Evolutionary conservation across 64 coral and sea anemone species (phyloP).

Genomic region (Platygyra sinensis): DNA sequence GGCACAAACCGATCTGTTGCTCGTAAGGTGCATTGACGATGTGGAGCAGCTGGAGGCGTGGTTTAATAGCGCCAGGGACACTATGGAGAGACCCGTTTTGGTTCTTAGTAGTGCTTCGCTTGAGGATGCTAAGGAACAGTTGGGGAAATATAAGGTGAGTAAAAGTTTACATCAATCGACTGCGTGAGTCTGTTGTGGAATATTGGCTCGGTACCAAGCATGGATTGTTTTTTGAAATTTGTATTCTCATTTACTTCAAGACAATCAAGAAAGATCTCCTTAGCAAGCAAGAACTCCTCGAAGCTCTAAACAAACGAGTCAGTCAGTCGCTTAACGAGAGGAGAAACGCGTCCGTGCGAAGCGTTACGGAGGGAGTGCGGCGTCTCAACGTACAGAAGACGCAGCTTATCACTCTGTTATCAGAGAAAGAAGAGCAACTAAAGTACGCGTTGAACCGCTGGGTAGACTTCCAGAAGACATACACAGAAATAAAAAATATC

Average conservation of each 20-base stretch:
- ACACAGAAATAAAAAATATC: constrained; percentile 75
- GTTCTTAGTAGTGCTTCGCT: constrained; percentile 64
- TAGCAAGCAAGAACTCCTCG: constrained; percentile 28
- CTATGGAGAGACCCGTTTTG: constrained; percentile 54
- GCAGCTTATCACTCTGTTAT: constrained; percentile 47
- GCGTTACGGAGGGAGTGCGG: constrained; percentile 45
- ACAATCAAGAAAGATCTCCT: constrained; percentile 60
- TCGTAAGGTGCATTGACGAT: constrained; percentile 51
- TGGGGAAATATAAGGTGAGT: constrained; percentile 71
- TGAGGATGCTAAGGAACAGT: constrained; percentile 59
- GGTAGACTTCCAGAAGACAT: constrained; percentile 79
- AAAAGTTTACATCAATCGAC: background rate
- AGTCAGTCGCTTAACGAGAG: constrained; percentile 49
- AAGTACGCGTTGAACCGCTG: constrained; percentile 73
- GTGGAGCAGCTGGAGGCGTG: constrained; percentile 67
- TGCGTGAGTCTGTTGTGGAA: background rate
- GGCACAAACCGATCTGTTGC: constrained; percentile 66
- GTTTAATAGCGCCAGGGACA: constrained; percentile 53
- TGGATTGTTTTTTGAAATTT: background rate
- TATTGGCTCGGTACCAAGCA: no score
- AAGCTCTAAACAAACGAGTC: constrained; percentile 44
- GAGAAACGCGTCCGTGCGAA: background rate
- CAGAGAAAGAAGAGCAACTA: constrained; percentile 70
- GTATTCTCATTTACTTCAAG: constrained; percentile 12
- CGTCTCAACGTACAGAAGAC: constrained; percentile 34